These are phyloP conservation scores for Peromyscus leucopus DNA, from an alignment of 2,113 vertebrate species.

Conservation along the genomic window DNA sequence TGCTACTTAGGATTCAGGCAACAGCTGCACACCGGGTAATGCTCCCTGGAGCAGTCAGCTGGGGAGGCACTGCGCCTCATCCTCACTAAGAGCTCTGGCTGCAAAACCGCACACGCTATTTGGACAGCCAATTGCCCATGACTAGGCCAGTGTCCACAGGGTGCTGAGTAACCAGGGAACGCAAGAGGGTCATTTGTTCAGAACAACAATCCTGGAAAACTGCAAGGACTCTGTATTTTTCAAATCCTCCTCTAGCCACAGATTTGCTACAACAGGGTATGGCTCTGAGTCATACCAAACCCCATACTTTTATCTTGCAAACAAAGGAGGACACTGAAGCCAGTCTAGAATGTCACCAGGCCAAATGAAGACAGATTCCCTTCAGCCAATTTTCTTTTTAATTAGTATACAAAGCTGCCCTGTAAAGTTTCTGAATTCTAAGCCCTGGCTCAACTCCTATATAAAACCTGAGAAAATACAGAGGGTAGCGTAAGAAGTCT, in stretches of 20 bases:
- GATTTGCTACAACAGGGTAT: not conserved
- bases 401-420: not conserved
- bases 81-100: conserved; percentile 57
- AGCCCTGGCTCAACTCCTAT: not conserved
- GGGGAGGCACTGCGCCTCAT: not conserved
- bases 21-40: conserved; percentile 58
- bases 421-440: conserved; percentile 43
- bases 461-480: conserved; percentile 19
- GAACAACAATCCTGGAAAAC: conserved; percentile 70
- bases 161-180: conserved; percentile 67
- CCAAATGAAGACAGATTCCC: conserved; percentile 21
- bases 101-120: conserved; percentile 27
- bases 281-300: conserved; percentile 15
- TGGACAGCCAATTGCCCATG: conserved; percentile 78
- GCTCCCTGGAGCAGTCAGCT: conserved; percentile 55
- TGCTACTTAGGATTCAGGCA: conserved; percentile 71
- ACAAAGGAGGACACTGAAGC: not conserved
- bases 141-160: conserved; percentile 75
- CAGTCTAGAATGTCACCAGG: not conserved
- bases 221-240: conserved; percentile 58
- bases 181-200: conserved; percentile 61
- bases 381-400: not conserved
- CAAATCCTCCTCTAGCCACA: conserved; percentile 8
- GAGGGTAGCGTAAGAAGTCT: not conserved
- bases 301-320: conserved; percentile 15